These are phyloP conservation scores for Galeopterus variegatus DNA, from an alignment of 2,113 vertebrate genomes.

Conservation along the genomic window DNA sequence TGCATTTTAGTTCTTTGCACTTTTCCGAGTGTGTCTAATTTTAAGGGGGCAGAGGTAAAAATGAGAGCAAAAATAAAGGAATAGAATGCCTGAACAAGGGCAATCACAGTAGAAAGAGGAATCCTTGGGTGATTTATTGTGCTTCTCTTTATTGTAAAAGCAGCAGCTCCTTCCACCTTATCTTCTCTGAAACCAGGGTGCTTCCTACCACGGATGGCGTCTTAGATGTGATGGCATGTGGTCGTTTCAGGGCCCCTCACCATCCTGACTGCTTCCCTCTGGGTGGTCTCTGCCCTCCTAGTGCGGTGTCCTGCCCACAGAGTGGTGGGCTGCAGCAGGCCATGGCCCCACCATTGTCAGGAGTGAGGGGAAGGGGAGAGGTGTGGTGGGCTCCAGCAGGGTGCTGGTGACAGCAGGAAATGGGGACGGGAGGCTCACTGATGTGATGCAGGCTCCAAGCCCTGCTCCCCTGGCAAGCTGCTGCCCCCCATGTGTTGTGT, in stretches of 20 bases:
- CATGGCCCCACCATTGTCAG: accelerated
- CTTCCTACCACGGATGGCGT: background rate
- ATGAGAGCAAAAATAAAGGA: background rate
- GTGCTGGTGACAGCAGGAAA: background rate
- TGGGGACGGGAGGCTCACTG: accelerated
- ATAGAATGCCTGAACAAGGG: background rate
- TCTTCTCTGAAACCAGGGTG: background rate
- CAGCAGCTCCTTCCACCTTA: background rate
- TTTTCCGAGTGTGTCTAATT: background rate
- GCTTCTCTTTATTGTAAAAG: background rate
- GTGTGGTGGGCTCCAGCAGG: accelerated
- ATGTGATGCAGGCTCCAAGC: background rate
- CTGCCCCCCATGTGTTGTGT: accelerated
- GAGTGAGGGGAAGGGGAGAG: background rate
- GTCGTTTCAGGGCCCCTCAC: background rate
- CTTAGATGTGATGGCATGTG: background rate
- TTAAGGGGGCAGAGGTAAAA: background rate
- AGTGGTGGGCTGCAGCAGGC: background rate
- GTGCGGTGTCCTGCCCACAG: background rate
- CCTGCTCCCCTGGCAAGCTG: background rate
- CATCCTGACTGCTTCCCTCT: background rate
- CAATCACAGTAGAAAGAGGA: background rate
- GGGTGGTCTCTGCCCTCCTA: background rate
- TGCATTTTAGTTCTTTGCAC: background rate
- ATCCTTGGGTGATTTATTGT: background rate